Evolutionary conservation across 2,113 vertebrate genomes (phyloP).

Genomic region (Panthera tigris): DNA sequence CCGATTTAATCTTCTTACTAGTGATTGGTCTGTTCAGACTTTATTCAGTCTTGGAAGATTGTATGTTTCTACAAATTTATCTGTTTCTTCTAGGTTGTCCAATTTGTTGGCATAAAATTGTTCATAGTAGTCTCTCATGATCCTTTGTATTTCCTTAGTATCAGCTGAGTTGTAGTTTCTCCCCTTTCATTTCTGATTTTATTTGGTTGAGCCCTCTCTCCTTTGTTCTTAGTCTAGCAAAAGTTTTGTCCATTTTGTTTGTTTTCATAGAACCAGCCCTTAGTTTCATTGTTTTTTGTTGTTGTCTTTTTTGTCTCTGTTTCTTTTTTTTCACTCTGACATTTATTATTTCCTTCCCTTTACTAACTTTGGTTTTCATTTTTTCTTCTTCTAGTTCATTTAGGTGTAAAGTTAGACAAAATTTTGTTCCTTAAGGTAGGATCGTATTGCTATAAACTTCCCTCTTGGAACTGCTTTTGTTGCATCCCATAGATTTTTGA

Average conservation of each 20-base stretch:
- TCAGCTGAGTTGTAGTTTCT: background rate
- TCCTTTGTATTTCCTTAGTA: background rate
- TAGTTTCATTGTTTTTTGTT: background rate
- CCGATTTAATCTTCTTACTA: background rate
- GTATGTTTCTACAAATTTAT: background rate
- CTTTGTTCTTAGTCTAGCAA: background rate
- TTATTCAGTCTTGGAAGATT: background rate
- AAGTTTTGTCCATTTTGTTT: background rate
- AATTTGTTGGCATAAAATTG: background rate
- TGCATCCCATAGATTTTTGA: background rate
- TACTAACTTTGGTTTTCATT: background rate
- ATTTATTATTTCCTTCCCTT: background rate
- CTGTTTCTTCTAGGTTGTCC: background rate
- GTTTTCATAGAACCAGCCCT: background rate
- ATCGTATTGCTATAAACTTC: background rate
- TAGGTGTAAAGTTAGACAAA: background rate
- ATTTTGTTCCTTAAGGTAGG: background rate
- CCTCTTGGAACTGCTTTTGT: background rate
- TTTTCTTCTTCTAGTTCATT: background rate
- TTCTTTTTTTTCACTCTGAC: background rate
- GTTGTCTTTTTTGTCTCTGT: background rate
- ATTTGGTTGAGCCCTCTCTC: background rate
- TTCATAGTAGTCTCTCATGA: background rate
- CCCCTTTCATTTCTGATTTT: background rate
- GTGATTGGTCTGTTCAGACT: background rate